Evolutionary conservation across 2,113 vertebrate species (phyloP).

Genomic region (Meriones unguiculatus): DNA sequence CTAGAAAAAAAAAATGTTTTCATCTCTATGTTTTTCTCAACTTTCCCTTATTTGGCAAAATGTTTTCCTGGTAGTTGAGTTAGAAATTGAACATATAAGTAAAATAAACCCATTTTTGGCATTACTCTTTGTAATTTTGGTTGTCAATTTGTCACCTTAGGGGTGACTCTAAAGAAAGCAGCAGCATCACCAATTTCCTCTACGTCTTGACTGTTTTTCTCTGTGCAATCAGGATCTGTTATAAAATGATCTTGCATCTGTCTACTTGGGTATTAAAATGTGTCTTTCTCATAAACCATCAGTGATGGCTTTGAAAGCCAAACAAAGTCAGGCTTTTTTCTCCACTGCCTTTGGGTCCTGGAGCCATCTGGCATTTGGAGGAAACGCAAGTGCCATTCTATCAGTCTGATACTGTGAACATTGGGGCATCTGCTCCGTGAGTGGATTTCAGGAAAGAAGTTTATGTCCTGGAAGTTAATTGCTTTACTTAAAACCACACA

Average conservation of each 20-base stretch:
- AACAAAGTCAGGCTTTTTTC: conserved; percentile 56
- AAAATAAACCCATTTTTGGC: neutral
- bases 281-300: conserved; percentile 29
- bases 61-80: neutral
- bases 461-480: conserved; percentile 62
- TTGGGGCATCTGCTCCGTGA: conserved; percentile 65
- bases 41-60: conserved; percentile 37
- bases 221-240: neutral
- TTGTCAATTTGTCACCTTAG: neutral
- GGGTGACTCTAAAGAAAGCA: neutral
- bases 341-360: conserved; percentile 67
- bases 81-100: neutral
- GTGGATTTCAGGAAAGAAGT: conserved; percentile 24
- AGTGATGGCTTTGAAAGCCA: conserved; percentile 44
- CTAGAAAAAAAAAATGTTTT: neutral
- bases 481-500: conserved; percentile 56
- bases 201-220: neutral
- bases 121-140: neutral
- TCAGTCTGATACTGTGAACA: conserved; percentile 48
- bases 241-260: conserved; percentile 25
- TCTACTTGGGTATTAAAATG: conserved; percentile 42
- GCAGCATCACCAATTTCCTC: neutral
- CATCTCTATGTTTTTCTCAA: neutral
- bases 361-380: conserved; percentile 52
- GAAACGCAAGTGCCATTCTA: conserved; percentile 50